These are phyloP conservation scores for Sebastes vulpes DNA, from an alignment of 2,797 vertebrate genomes.

Conservation along the genomic window DNA sequence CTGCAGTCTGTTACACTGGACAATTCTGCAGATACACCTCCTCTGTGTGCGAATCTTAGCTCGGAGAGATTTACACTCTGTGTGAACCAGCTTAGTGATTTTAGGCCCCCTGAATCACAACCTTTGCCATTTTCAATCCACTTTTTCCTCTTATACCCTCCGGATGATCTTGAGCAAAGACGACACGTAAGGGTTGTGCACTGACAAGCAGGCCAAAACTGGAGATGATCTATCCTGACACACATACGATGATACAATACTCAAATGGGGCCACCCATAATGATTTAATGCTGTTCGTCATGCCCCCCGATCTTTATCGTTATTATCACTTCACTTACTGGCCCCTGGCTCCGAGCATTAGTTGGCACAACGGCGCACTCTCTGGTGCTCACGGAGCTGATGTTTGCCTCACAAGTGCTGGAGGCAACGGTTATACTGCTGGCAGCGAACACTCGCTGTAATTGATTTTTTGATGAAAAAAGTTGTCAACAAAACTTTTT, in stretches of 20 bases:
- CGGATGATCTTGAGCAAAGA: conserved; percentile 16
- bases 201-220: conserved; percentile 3
- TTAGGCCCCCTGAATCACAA: not conserved
- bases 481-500: conserved; percentile 15
- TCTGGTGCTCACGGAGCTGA: not conserved
- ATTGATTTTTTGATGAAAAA: conserved; percentile 35
- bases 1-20: not conserved
- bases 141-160: not conserved
- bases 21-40: not conserved
- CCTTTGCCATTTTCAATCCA: not conserved
- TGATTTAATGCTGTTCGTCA: conserved; percentile 14
- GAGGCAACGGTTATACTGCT: not conserved
- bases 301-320: conserved; percentile 18
- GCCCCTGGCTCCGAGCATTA: conserved; percentile 22
- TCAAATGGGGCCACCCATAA: conserved; percentile 19
- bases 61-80: not conserved
- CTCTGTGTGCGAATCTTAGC: not conserved
- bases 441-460: conserved; percentile 21
- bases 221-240: conserved; percentile 24
- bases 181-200: not conserved
- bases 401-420: conserved; percentile 7
- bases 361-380: conserved; percentile 12
- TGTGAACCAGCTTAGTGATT: not conserved
- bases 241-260: not conserved
- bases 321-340: conserved; percentile 20